Conservation (phyloP, 2,113 vertebrate genomes). For the Chlorodrepanis virens region DNA sequence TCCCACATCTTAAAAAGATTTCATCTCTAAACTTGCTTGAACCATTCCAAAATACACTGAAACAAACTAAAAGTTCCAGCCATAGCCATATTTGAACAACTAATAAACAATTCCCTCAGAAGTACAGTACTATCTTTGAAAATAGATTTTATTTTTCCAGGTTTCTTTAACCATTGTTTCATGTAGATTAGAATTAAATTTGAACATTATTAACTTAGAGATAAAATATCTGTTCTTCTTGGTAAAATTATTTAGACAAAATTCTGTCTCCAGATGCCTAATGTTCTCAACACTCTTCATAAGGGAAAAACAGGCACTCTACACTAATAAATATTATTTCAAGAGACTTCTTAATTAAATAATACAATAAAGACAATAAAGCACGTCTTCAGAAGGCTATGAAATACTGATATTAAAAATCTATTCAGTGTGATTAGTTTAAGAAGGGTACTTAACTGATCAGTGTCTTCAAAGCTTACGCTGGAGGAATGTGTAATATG, state of each 20-base stretch:
- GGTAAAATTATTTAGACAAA: neutral
- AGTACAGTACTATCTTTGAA: neutral
- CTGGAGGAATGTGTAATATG: neutral
- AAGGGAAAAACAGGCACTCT: neutral
- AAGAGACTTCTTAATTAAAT: constrained; percentile 32
- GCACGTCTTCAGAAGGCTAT: neutral
- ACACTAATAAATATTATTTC: neutral
- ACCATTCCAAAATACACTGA: neutral
- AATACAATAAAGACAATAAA: neutral
- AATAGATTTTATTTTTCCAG: neutral
- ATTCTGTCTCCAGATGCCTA: neutral
- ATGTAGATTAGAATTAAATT: neutral
- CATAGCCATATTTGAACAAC: neutral
- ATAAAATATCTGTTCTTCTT: neutral
- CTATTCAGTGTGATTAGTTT: neutral
- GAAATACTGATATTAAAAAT: constrained; percentile 19
- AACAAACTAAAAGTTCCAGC: neutral
- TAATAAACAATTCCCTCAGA: neutral
- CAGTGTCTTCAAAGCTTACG: neutral
- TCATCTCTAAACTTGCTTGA: neutral
- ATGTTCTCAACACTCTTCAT: neutral
- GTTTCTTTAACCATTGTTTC: neutral
- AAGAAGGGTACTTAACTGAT: neutral
- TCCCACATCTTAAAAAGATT: neutral
- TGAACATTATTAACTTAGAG: neutral